Evolutionary conservation across 2,113 vertebrate species (phyloP).

Genomic region (crab-eating macaque (Macaca fascicularis)): DNA sequence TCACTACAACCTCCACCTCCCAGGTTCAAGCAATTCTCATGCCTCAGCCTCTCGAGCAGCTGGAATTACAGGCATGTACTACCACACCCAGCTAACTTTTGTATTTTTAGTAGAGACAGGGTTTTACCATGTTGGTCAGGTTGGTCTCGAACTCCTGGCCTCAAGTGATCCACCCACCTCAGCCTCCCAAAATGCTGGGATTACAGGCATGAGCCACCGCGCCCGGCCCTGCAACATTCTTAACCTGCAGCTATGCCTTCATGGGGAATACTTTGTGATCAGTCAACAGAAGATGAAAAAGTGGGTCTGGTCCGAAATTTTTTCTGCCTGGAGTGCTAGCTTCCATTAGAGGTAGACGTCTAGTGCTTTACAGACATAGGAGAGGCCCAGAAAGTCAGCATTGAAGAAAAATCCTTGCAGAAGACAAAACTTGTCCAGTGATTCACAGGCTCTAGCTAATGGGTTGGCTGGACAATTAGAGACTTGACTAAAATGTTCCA

Average conservation of each 20-base stretch:
- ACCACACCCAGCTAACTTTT: no score
- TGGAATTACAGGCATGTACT: no score
- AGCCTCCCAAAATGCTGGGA: no score
- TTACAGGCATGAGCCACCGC: no score
- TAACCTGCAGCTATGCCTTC: neutral
- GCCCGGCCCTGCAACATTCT: neutral
- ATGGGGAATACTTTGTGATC: neutral
- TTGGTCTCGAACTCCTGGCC: no score
- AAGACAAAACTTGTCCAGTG: neutral
- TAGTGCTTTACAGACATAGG: neutral
- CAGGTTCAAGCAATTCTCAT: no score
- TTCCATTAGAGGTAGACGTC: neutral
- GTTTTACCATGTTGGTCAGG: no score
- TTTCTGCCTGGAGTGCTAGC: neutral
- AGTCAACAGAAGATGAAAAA: neutral
- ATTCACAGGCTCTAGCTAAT: neutral
- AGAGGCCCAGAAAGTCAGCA: neutral
- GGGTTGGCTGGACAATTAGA: neutral
- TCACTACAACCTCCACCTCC: no score
- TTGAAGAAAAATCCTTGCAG: neutral
- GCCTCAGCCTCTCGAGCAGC: no score
- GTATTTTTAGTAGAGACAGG: no score
- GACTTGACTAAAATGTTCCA: neutral
- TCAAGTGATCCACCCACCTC: no score
- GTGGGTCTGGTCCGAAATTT: neutral